phyloP scores from a whole-genome alignment of 1,140 invertebrate species.

The Drosophila orena region DNA sequence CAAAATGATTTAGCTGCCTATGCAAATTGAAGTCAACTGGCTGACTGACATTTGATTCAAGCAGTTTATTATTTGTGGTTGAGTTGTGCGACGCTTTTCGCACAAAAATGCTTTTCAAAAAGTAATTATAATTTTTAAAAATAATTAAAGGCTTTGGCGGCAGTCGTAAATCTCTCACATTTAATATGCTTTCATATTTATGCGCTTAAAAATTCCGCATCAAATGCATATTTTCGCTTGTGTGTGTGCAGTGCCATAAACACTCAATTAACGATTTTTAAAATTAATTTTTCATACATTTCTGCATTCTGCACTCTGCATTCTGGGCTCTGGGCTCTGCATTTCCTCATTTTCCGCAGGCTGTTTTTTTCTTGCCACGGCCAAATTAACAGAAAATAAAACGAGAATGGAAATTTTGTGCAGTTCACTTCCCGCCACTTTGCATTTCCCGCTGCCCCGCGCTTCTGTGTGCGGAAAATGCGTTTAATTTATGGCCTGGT shows the following conservation, averaged over 20 bases:
- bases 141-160: conserved; percentile 47
- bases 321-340: conserved; percentile 10
- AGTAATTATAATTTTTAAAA: conserved; percentile 33
- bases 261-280: conserved; percentile 84
- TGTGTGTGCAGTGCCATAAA: conserved; percentile 63
- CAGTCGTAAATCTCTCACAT: conserved; percentile 68
- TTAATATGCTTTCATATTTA: conserved; percentile 74
- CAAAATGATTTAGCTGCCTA: conserved; percentile 83
- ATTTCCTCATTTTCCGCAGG: conserved; percentile 60
- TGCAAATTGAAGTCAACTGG: conserved; percentile 80
- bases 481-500: conserved; percentile 69
- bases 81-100: conserved; percentile 1
- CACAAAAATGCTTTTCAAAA: neutral
- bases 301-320: conserved; percentile 38
- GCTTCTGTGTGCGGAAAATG: conserved; percentile 62
- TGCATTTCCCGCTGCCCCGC: conserved; percentile 10
- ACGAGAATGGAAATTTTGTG: conserved; percentile 61
- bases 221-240: conserved; percentile 33
- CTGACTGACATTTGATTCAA: conserved; percentile 76
- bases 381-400: conserved; percentile 79
- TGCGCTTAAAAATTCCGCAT: conserved; percentile 54
- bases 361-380: conserved; percentile 44
- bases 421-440: conserved; percentile 34
- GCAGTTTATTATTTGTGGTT: conserved; percentile 38
- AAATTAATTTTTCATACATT: conserved; percentile 84